A percentile compares a stretch with the other conserved stretches of the same genome.
phyloP scores from a whole-genome alignment of 1,140 invertebrate species.

The Aporrectodea caliginosa region DNA sequence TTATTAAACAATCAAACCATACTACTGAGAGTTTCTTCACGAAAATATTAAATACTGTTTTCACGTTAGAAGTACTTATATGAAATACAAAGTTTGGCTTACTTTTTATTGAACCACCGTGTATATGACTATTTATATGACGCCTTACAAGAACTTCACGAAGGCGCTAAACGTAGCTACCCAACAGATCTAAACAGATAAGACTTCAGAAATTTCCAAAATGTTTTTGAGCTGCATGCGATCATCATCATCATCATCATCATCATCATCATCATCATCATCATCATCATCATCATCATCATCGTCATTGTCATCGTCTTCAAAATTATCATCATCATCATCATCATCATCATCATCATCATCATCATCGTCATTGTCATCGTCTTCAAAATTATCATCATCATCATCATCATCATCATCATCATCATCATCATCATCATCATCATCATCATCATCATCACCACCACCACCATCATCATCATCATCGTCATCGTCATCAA shows the following conservation, averaged over 20 bases:
- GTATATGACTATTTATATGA: no score
- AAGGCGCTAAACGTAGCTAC: no score
- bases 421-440: constrained; percentile 21
- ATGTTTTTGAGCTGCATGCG: no score
- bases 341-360: constrained; percentile 13
- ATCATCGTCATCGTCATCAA: constrained; percentile 10
- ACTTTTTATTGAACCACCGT: no score
- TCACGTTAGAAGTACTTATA: no score
- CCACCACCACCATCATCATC: constrained; percentile 29
- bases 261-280: constrained; percentile 23
- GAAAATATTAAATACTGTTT: no score
- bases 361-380: background rate
- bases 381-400: constrained; percentile 26
- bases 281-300: constrained; percentile 29
- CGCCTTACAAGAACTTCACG: no score
- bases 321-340: constrained; percentile 19
- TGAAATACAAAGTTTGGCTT: no score
- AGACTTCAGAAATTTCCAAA: no score
- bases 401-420: constrained; percentile 18
- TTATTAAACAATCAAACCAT: no score
- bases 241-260: constrained; percentile 28
- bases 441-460: constrained; percentile 25
- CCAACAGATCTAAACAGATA: no score
- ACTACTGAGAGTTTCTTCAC: no score
- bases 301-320: constrained; percentile 26